Evolutionary conservation across 1,140 invertebrate genomes (phyloP), one percentile per base, ranked within the genome.

Genomic region (Hesperophylax magnus): DNA sequence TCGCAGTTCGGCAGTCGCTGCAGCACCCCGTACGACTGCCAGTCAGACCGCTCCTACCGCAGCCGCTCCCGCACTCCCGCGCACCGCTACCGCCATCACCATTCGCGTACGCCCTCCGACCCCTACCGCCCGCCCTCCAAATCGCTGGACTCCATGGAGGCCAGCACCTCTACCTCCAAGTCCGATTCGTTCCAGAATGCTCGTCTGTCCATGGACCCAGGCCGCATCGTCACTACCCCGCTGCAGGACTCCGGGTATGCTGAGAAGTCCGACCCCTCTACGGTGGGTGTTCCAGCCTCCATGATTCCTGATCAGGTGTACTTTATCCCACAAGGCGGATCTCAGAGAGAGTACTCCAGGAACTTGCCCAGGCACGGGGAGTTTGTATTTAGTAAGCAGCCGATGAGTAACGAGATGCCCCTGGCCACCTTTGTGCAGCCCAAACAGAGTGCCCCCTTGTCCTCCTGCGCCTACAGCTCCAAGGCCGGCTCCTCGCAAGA

Each of bases 31-130:
- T 69, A 85, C 67, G 80, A 69, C 24, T 67, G 75, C 65, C 85
- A 87, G 63, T 89, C 87, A 7, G 88, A 89, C 61, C 85, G 87
- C 14, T 89, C 88, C 61, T 90, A 87, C 79, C 86, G 88, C 82
- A 89, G 88, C 78, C 85, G 89, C 71, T 90, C 88, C 60, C 84
- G 87, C 31, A 89, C 89, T 80, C 88, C 89, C 24, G 88, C 86
- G 2, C 53, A 53, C 78, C 34, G 34, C 85, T 85, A 81, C 17
- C 77, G 71, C 22, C 81, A 86, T 65, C 80, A 58, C 52, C 34
- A 65, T 56, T 22, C 77, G 20, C 79, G 72, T 20, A 17, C 69
- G 4, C 78, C 67, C 7, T 53, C 39, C 69, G 72, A 27, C 52
- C 65, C 24, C 71, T 27, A 20, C 69, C 71, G 56, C 1, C 77